Evolutionary conservation across 2,113 vertebrate genomes (phyloP).

Genomic region (Xiphophorus hellerii): DNA sequence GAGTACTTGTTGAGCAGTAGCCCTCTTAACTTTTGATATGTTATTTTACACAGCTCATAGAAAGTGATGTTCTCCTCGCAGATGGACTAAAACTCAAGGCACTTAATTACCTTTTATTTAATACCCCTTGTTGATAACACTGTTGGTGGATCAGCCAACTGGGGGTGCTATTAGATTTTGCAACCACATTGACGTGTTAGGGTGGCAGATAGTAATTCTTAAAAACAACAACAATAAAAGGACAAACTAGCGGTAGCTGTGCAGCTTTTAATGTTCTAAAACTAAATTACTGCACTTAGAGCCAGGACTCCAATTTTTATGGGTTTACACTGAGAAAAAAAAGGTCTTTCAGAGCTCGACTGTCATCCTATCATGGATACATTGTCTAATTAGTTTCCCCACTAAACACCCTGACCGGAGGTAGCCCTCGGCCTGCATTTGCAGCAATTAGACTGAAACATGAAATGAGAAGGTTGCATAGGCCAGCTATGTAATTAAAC

Average conservation of each 20-base stretch:
- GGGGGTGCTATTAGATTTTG: neutral
- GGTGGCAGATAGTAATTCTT: neutral
- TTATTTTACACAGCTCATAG: neutral
- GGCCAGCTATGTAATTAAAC: constrained; percentile 73
- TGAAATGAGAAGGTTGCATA: constrained; percentile 59
- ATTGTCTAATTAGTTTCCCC: constrained; percentile 53
- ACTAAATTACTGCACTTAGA: constrained; percentile 45
- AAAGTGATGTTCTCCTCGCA: neutral
- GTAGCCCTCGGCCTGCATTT: constrained; percentile 46
- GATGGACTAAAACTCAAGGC: neutral
- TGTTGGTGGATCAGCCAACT: neutral
- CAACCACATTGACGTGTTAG: neutral
- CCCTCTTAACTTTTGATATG: neutral
- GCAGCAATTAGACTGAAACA: constrained; percentile 68
- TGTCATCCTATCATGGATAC: constrained; percentile 34
- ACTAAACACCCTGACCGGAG: constrained; percentile 47
- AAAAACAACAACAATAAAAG: neutral
- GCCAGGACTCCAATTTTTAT: constrained; percentile 24
- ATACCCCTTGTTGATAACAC: neutral
- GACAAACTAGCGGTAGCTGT: constrained; percentile 3
- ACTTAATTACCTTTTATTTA: neutral
- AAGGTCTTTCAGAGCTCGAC: constrained; percentile 16
- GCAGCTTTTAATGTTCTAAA: constrained; percentile 34
- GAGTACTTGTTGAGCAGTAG: neutral
- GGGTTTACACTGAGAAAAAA: constrained; percentile 11